Evolutionary conservation across 2,888 invertebrate species (phyloP).

Genomic region (Lasioglossum figueresi): DNA sequence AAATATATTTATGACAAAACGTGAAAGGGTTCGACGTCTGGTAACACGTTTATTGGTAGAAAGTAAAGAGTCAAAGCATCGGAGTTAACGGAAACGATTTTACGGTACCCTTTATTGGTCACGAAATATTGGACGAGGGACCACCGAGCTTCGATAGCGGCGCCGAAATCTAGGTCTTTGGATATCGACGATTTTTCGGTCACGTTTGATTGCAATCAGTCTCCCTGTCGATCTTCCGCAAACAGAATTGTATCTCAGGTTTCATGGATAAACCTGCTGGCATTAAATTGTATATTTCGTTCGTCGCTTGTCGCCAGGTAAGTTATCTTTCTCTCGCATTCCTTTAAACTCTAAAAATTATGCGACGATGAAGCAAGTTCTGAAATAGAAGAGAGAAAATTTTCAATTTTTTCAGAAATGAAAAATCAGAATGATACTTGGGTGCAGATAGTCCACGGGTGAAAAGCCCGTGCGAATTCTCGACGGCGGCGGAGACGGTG

Average conservation of each 20-base stretch:
- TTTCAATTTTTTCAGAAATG: too few species aligned
- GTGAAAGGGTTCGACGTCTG: background rate
- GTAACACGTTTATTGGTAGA: background rate
- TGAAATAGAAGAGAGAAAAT: too few species aligned
- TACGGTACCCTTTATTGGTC: background rate
- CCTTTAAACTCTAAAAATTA: background rate
- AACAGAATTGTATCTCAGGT: slow-evolving; percentile 67
- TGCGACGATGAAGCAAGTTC: too few species aligned
- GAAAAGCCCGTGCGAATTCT: background rate
- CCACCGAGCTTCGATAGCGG: background rate
- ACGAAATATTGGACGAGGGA: background rate
- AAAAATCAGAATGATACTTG: too few species aligned
- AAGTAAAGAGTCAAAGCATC: background rate
- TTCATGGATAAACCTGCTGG: slow-evolving; percentile 26
- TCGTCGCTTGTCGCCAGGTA: background rate
- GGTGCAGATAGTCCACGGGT: too few species aligned
- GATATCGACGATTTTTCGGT: slow-evolving; percentile 65
- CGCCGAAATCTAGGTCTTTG: slow-evolving; percentile 58
- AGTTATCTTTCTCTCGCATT: background rate
- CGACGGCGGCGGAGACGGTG: background rate
- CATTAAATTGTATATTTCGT: background rate
- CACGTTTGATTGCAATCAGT: slow-evolving; percentile 72
- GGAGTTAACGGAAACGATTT: background rate
- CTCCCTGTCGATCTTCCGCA: slow-evolving; percentile 70
- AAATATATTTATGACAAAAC: too few species aligned